These are phyloP conservation scores for Hemibagrus wyckioides DNA, from an alignment of 2,113 vertebrate genomes.

Conservation along the genomic window DNA sequence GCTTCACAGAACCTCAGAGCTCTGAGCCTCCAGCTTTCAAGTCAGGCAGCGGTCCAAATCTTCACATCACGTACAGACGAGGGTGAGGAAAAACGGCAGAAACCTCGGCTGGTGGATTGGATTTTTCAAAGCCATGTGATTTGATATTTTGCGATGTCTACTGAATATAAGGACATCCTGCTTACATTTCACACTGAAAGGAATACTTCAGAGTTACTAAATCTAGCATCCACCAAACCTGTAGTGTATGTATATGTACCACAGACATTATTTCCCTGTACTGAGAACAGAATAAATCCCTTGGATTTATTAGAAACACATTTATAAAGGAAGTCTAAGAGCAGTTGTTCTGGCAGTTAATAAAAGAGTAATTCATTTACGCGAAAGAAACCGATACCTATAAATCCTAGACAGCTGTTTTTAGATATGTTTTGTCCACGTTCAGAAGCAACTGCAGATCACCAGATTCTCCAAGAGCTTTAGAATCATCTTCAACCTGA, in stretches of 20 bases:
- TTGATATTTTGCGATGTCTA: neutral
- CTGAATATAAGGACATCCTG: neutral
- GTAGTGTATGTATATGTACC: neutral
- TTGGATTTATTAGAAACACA: neutral
- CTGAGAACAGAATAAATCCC: neutral
- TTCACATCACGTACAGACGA: neutral
- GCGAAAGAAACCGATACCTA: neutral
- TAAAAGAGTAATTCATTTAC: neutral
- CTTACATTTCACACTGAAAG: neutral
- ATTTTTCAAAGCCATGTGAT: neutral
- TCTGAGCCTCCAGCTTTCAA: constrained; percentile 1
- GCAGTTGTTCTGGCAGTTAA: neutral
- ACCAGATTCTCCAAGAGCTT: neutral
- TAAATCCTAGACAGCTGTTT: neutral
- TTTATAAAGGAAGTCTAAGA: neutral
- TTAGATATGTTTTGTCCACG: no score
- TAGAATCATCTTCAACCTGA: neutral
- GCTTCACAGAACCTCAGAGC: neutral
- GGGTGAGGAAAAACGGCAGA: neutral
- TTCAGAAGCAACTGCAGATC: no score
- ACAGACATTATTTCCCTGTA: neutral
- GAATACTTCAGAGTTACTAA: neutral
- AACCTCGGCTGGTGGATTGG: neutral
- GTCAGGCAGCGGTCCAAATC: neutral
- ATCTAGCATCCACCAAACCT: neutral